These are phyloP conservation scores for Hypercompe scribonia DNA, from an alignment of 2,888 invertebrate species.

Conservation along the genomic window DNA sequence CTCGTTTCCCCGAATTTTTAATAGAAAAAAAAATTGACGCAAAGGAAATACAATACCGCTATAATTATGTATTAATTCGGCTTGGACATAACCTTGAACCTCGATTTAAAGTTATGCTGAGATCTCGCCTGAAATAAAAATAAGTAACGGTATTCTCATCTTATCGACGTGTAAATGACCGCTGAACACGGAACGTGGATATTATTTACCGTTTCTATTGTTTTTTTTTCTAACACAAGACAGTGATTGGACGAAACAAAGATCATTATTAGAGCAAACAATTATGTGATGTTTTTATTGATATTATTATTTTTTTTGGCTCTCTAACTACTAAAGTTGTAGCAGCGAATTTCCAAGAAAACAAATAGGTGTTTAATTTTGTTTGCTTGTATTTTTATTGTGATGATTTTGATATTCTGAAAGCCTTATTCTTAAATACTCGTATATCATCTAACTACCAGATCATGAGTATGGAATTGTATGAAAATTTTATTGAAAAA, in stretches of 20 bases:
- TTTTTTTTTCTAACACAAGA: neutral
- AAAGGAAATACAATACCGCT: neutral
- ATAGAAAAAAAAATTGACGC: too few relatives aligned
- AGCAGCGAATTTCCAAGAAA: too few relatives aligned
- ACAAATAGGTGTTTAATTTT: neutral
- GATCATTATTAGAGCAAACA: neutral
- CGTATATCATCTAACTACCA: too few relatives aligned
- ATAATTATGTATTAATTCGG: neutral
- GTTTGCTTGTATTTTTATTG: too few relatives aligned
- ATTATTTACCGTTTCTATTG: conserved; percentile 15
- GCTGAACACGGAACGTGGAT: neutral
- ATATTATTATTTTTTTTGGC: neutral
- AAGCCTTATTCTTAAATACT: too few relatives aligned
- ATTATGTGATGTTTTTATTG: neutral
- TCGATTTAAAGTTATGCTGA: conserved; percentile 4
- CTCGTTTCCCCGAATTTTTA: too few relatives aligned
- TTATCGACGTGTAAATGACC: conserved; percentile 17
- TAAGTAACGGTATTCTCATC: conserved; percentile 19
- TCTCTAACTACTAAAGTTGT: too few relatives aligned
- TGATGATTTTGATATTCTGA: too few relatives aligned
- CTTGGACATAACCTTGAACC: neutral
- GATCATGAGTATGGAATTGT: too few relatives aligned
- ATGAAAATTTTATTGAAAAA: too few relatives aligned
- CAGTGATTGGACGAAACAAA: neutral
- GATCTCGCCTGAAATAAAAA: conserved; percentile 2